Base-by-base conservation (phyloP, 2,797 vertebrate species). In the Mastacembelus armatus region DNA sequence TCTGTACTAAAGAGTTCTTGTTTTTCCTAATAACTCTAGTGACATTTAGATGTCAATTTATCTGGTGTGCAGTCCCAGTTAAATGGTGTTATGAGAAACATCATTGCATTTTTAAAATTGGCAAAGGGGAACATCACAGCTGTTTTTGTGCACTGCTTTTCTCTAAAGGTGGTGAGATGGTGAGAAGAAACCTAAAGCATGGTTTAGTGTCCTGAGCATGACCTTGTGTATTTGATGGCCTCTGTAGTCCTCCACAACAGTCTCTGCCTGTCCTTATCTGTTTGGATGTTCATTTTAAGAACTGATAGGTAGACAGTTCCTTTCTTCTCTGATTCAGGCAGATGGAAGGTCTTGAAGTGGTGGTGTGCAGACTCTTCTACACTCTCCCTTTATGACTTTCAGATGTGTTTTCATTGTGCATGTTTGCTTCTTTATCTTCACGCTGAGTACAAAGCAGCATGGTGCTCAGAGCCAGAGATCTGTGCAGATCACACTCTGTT, bases 351-450 rank as follows among this genome's bases (percentile, higher is more conserved):
- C 68, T 66, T 74, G 35, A 66, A 66, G 48, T 43, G 48, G 62
- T 63, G 29, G 45, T 66, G 51, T 65, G 50, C 70, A 56, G 58
- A 63, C 48, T 66, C 57, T 26, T 72, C 42, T 49, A 30, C 55
- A 42, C 42, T 60, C 42, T 50, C 61, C 18, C 43, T 69, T 86
- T 83, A 87, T 89, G 71, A 66, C 78, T 86, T 88, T 88, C 85
- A 87, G 80, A 89, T 83, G 79, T 84, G 55, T 63, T 71, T 66
- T 74, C 16, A 56, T 36, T 75, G 45, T 35, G 32, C 74, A 9
- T 61, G 47, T 56, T 52, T 67, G 51, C 51, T 52, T 32, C 22
- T 62, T 49, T 71, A 57, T 68, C 71, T 70, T 83, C 85, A 75
- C 5, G 49, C 85, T 81, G 80, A 70, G 67, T 73, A 68, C 73